Base-by-base conservation (phyloP, 1,140 invertebrate genomes). In the Drosophila azteca region DNA sequence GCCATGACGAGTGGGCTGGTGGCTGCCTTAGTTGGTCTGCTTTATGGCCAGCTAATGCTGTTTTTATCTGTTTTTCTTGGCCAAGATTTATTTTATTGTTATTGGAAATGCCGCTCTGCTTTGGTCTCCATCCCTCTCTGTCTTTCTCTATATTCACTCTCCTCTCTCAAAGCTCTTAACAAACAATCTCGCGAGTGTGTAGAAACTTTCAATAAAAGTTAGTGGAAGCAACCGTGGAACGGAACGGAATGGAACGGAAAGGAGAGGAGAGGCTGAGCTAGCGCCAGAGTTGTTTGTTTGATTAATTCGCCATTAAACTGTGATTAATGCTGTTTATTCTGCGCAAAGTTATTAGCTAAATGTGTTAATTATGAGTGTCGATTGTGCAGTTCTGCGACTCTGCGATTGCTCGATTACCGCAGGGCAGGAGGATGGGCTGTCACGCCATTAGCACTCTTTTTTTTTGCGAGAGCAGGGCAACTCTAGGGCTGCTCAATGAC, bases 31-130 rank as follows among this genome's bases (percentile, higher is more conserved):
- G 62, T 65, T 75, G 64, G 77, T 64, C 77, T 82, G 66, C 58
- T 87, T 82, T 87, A 87, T 79, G 82, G 63, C 66, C 78, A 88
- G 75, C 75, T 82, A 87, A 87, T 83, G 83, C 79, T 69, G 70
- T 83, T 88, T 88, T 87, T 87, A 88, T 87, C 83, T 88, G 71
- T 87, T 84, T 84, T 71, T 87, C 83, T 87, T 87, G 79, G 83
- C 75, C 75, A 87, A 87, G 79, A 87, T 87, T 87, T 87, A 87
- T 87, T 83, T 87, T 83, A 87, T 87, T 87, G 83, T 87, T 87
- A 87, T 83, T 79, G 71, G 71, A 79, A 70, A 69, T 71, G 77
- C 73, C 62, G 67, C 62, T 74, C 41, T 29, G 60, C 55, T 69
- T 69, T 39, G 11, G 11, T 39, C 35, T 39, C 35, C 5, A 9